Evolutionary conservation across 2,797 vertebrate species (phyloP), one percentile per base, ranked within the genome.

Genomic region (Acipenser ruthenus): DNA sequence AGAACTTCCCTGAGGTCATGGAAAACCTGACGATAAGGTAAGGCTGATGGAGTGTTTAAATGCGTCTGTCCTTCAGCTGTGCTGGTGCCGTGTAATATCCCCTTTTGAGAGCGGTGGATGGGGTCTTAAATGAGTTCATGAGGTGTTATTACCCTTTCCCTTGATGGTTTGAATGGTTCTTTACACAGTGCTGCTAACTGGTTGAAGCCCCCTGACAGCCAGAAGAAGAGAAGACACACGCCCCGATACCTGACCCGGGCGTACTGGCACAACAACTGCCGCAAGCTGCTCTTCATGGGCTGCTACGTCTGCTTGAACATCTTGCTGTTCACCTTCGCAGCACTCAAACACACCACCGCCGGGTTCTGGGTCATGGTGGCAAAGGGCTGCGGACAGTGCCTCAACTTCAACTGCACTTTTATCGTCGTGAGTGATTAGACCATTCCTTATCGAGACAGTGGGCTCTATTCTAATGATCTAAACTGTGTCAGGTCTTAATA

Each of bases 21-120:
- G 93, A 97, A 80, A 95, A 91, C 83, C 87, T 97, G 68, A 97
- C 90, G 72, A 91, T 93, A 83, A 94, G 95, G 94, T 95, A 71
- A 15, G 0, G 7, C 47, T 37, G 37, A 37, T 37, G 37, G 37
- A 37, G 37, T 37, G 37, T 37, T 37, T 37, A 37, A 37, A 37
- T 5, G 3, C 5, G 4, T 37, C 37, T 37, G 5, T 37, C 37
- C 37, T 37, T 37, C 37, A 37, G 37, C 37, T 37, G 37, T 37
- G 37, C 5, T 5, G 37, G 3, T 37, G 4, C 37, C 5, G 37
- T 37, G 37, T 5, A 37, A 5, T 37, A 37, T 37, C 37, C 37
- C 4, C 37, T 37, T 37, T 37, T 37, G 37, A 37, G 3, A 37
- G 37, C 37, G 37, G 37, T 37, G 23, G 23, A 4, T 37, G 23